These are phyloP conservation scores for Falcunculus frontatus DNA, from an alignment of 2,113 vertebrate species.

Conservation along the genomic window DNA sequence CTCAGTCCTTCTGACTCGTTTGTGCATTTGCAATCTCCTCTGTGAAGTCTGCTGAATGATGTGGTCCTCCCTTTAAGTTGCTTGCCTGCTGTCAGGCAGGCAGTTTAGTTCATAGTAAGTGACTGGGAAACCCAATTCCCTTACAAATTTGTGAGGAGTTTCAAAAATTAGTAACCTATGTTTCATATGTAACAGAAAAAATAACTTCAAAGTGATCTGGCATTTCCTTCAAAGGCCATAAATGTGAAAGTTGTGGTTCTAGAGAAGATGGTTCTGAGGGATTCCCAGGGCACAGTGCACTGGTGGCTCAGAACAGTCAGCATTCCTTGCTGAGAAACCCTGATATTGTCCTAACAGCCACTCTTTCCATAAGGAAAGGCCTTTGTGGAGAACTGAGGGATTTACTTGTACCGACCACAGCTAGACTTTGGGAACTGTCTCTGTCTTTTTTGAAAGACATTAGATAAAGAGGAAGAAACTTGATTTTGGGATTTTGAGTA, in stretches of 20 bases:
- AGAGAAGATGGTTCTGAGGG: neutral
- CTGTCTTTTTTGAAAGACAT: neutral
- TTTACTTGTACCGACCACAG: neutral
- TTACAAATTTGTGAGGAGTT: neutral
- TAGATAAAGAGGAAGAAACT: neutral
- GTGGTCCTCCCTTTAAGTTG: neutral
- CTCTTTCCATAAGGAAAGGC: neutral
- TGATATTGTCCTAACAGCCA: neutral
- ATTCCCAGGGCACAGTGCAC: neutral
- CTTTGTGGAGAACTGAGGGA: neutral
- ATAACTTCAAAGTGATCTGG: neutral
- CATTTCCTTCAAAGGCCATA: neutral
- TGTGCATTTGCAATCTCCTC: neutral
- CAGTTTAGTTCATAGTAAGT: neutral
- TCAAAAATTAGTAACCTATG: neutral
- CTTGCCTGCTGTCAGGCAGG: neutral
- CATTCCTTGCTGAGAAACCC: neutral
- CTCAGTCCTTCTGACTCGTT: neutral
- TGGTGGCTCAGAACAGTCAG: neutral
- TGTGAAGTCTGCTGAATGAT: neutral
- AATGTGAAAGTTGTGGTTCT: neutral
- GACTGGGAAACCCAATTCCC: neutral
- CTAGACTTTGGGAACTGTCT: neutral
- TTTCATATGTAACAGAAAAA: neutral
- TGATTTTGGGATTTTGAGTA: neutral